These are phyloP conservation scores for Drosophila dives DNA, from an alignment of 2,888 invertebrate species.

Conservation along the genomic window DNA sequence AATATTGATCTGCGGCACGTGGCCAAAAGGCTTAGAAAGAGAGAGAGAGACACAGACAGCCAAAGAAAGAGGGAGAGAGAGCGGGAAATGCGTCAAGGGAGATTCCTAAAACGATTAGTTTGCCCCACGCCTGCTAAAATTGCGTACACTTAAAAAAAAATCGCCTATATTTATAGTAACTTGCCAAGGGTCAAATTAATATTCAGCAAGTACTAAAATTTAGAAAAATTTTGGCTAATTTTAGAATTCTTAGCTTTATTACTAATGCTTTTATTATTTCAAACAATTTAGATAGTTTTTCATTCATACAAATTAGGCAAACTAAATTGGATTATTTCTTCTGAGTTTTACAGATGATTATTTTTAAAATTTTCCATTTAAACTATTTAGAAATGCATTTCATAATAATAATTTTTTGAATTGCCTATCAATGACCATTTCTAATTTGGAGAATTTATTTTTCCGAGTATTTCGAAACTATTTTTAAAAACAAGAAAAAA, in stretches of 20 bases:
- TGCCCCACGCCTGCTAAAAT: background rate
- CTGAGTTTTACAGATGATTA: background rate
- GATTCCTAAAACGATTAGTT: conserved; percentile 42
- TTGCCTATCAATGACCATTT: background rate
- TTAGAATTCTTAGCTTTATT: background rate
- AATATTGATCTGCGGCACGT: conserved; percentile 58
- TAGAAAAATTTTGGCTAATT: background rate
- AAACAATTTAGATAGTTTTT: background rate
- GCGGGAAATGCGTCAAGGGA: background rate
- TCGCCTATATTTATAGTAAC: background rate
- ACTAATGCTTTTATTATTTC: background rate
- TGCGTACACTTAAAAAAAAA: conserved; percentile 27
- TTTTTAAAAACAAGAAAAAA: background rate
- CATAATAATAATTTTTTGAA: background rate
- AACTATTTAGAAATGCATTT: background rate
- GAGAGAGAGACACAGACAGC: background rate
- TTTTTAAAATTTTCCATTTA: background rate
- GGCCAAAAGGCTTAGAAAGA: conserved; percentile 11
- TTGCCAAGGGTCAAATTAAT: background rate
- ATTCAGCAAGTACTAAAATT: background rate
- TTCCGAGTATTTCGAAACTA: background rate
- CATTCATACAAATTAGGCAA: background rate
- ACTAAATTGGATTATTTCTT: background rate
- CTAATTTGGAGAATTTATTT: background rate
- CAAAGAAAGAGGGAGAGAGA: background rate